Evolutionary conservation across 2,113 vertebrate genomes (phyloP).

Genomic region (Turdus rufiventris): DNA sequence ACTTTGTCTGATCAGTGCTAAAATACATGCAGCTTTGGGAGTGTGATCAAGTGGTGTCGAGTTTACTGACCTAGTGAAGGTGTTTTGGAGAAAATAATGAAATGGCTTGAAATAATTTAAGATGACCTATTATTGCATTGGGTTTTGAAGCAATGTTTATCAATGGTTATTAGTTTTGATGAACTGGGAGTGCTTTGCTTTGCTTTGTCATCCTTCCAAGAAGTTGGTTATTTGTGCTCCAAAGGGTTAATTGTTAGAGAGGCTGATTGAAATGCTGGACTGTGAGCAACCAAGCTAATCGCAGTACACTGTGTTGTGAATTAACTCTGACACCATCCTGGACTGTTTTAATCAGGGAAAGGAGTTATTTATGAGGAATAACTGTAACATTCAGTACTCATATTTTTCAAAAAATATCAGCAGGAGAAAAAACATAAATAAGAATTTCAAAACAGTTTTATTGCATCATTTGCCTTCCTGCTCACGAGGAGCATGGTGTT

Average conservation of each 20-base stretch:
- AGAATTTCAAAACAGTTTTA: neutral
- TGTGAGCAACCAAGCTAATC: neutral
- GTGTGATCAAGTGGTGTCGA: rapidly evolving
- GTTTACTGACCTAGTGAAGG: neutral
- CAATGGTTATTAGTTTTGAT: neutral
- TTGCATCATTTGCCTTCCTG: slow-evolving; percentile 14
- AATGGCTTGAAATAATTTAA: neutral
- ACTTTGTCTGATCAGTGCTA: neutral
- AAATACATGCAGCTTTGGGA: rapidly evolving
- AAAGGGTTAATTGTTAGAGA: neutral
- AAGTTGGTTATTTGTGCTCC: neutral
- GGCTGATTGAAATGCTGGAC: neutral
- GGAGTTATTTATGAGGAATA: slow-evolving; percentile 8
- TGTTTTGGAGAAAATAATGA: neutral
- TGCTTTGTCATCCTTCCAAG: neutral
- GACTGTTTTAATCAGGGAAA: neutral
- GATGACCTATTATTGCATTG: neutral
- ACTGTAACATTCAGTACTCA: neutral
- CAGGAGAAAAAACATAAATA: slow-evolving; percentile 1
- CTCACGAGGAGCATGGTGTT: neutral
- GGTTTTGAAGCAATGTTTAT: neutral
- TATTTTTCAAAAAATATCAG: neutral
- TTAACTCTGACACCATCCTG: neutral
- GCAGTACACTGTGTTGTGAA: neutral
- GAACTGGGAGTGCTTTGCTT: neutral